Percentiles rank a stretch among this genome's conserved stretches.
Evolutionary conservation across 2,888 invertebrate species (phyloP).

Genomic region (Luperina testacea): DNA sequence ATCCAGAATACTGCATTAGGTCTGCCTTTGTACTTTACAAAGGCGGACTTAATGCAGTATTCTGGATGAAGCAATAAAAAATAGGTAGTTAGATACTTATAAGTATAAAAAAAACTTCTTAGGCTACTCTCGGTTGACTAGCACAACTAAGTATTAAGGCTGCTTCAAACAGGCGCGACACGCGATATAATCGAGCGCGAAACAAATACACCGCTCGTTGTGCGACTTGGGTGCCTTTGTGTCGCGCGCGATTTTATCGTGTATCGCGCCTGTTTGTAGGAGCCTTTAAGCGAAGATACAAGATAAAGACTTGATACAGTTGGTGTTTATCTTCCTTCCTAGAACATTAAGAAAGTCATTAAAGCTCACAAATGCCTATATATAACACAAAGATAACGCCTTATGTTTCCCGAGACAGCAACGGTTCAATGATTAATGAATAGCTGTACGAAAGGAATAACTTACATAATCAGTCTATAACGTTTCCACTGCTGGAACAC

Average conservation of each 20-base stretch:
- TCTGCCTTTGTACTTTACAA: too few species aligned
- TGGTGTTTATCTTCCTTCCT: slow-evolving; percentile 39
- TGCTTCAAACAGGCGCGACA: too few species aligned
- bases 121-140: not conserved
- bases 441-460: slow-evolving; percentile 27
- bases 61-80: not conserved
- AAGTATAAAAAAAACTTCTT: not conserved
- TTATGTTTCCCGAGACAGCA: slow-evolving; percentile 29
- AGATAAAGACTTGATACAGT: slow-evolving; percentile 35
- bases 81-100: not conserved
- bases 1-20: too few species aligned
- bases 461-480: slow-evolving; percentile 5
- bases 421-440: slow-evolving; percentile 44
- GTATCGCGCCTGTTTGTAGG: too few species aligned
- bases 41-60: not conserved
- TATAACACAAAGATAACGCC: slow-evolving; percentile 44
- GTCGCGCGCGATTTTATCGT: too few species aligned
- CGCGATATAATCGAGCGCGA: too few species aligned
- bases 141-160: slow-evolving; percentile 20
- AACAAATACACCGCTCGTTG: too few species aligned
- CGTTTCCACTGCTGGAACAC: not conserved
- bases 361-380: slow-evolving; percentile 39
- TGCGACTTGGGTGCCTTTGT: too few species aligned
- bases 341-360: slow-evolving; percentile 57
- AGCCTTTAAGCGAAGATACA: slow-evolving; percentile 1